Evolutionary conservation across 2,113 vertebrate species (phyloP), one percentile per base, ranked within the genome.

Genomic region (Hipposideros armiger): DNA sequence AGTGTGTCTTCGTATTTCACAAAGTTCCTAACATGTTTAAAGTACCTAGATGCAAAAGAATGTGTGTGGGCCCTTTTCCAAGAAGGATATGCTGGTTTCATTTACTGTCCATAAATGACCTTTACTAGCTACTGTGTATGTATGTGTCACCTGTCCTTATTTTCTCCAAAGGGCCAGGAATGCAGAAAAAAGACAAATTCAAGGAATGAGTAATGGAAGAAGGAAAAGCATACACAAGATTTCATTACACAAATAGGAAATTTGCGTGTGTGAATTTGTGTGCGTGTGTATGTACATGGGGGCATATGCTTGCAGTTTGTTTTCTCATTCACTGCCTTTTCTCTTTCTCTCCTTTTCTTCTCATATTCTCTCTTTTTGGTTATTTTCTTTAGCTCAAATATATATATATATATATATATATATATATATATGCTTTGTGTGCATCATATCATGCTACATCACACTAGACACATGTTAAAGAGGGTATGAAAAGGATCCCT

Each of bases 131-230:
- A 56, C 9, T 58, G 26, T 66, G 7, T 66, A 64, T 73, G 6
- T 73, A 54, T 20, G 56, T 36, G 36, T 30, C 58, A 45, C 28
- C 60, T 64, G 36, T 78, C 30, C 14, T 81, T 87, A 81, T 82
- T 74, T 64, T 50, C 47, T 36, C 16, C 11, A 72, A 82, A 52
- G 15, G 47, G 30, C 22, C 28, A 66, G 32, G 5, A 74, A 24
- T 11, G 50, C 22, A 64, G 83, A 30, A 45, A 88, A 87, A 58
- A 82, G 36, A 54, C 67, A 94, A 94, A 36, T 82, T 83, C n/a
- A 67, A 74, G 30, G 36, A 89, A 45, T 82, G 45, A 74, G 22
- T 26, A 74, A 83, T 56, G 22, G 36, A 83, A 89, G 36, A 64
- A 45, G 15, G 47, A 66, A 74, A 82, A 66, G 3, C 3, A n/a